Evolutionary conservation across 2,113 vertebrate genomes (phyloP).

Genomic region (Albula goreensis): DNA sequence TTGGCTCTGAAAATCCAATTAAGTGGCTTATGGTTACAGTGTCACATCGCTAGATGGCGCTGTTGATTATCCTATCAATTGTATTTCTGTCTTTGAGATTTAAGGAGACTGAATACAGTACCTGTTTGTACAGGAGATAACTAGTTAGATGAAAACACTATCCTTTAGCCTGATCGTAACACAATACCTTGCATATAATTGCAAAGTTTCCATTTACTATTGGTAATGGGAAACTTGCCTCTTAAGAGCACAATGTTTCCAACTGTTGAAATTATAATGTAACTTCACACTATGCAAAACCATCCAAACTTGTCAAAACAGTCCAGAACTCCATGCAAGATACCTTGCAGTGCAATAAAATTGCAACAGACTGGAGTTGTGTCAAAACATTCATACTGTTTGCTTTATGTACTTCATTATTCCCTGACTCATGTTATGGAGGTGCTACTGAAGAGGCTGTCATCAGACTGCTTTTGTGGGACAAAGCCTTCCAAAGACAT

Average conservation of each 20-base stretch:
- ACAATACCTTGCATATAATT: not conserved
- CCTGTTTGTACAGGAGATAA: too few relatives aligned
- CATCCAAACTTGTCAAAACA: not conserved
- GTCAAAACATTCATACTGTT: too few relatives aligned
- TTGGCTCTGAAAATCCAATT: not conserved
- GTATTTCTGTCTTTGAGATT: not conserved
- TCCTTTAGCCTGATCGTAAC: too few relatives aligned
- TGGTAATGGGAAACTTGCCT: not conserved
- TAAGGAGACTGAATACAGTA: too few relatives aligned
- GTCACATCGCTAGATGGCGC: not conserved
- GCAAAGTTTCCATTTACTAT: not conserved
- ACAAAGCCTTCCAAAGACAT: too few relatives aligned
- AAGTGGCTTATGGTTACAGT: not conserved
- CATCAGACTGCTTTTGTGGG: too few relatives aligned
- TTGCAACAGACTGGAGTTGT: not conserved
- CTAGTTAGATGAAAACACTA: too few relatives aligned
- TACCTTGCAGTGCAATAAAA: not conserved
- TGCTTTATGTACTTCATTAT: too few relatives aligned
- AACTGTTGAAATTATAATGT: not conserved
- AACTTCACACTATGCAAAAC: not conserved
- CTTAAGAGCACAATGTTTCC: not conserved
- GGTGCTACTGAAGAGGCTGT: too few relatives aligned
- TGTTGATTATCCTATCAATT: not conserved
- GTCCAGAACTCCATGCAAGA: not conserved
- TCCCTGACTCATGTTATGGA: too few relatives aligned